phyloP scores from a whole-genome alignment of 2,113 vertebrate species.

The Pionites leucogaster region DNA sequence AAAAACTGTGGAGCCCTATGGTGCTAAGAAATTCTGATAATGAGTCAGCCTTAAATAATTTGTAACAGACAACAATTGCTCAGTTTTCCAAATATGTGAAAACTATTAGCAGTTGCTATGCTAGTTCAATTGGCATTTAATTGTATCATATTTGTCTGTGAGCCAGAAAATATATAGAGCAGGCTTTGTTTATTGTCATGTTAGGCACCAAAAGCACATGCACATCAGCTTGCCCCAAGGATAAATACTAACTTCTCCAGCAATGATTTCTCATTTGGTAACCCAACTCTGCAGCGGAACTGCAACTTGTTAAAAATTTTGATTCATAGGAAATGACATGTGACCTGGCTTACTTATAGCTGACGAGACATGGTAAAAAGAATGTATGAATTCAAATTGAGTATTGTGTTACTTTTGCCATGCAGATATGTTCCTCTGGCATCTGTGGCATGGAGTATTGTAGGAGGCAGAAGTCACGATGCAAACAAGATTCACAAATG shows the following conservation, averaged over 20 bases:
- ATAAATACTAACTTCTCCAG: not conserved
- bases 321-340: accelerated
- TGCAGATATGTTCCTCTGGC: accelerated
- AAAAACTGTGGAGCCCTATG: not conserved
- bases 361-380: not conserved
- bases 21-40: conserved; percentile 18
- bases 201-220: not conserved
- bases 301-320: not conserved
- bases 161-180: conserved; percentile 7
- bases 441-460: not conserved
- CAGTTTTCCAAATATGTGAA: conserved; percentile 27
- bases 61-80: not conserved
- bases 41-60: conserved; percentile 39
- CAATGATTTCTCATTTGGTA: not conserved
- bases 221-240: not conserved
- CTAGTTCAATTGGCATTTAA: conserved; percentile 8
- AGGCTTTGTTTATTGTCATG: not conserved
- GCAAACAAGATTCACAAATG: not conserved
- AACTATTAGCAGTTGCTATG: conserved; percentile 37
- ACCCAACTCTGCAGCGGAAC: not conserved
- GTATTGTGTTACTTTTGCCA: not conserved
- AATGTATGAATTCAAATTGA: not conserved
- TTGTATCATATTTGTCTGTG: not conserved
- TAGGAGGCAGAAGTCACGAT: not conserved
- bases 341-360: not conserved